These are phyloP conservation scores for Neoscelio sp. DNA, from an alignment of 2,888 invertebrate genomes.

Conservation along the genomic window DNA sequence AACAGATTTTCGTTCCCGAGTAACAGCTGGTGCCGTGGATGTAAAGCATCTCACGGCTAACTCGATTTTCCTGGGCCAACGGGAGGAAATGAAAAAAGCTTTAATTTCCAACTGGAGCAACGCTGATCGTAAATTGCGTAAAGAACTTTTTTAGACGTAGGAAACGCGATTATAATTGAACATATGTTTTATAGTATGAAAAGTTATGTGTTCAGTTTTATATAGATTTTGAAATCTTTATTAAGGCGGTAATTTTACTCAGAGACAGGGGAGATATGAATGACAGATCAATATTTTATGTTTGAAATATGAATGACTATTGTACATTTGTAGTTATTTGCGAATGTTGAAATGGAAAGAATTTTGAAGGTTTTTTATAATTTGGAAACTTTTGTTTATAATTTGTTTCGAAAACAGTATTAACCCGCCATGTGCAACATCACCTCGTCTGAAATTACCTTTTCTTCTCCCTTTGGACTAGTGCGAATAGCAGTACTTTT, in stretches of 20 bases:
- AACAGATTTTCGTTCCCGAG: conserved; percentile 41
- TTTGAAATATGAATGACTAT: neutral
- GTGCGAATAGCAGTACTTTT: no score
- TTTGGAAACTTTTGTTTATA: no score
- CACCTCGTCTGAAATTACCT: no score
- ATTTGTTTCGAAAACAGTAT: no score
- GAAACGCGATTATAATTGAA: conserved; percentile 1
- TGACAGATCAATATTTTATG: neutral
- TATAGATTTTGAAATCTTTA: neutral
- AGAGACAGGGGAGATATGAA: neutral
- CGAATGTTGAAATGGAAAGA: neutral
- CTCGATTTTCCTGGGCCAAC: conserved; percentile 70
- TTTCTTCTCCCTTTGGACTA: no score
- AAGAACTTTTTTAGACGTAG: neutral
- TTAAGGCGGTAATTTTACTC: neutral
- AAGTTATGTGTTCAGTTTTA: neutral
- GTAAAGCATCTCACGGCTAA: conserved; percentile 16
- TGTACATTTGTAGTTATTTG: neutral
- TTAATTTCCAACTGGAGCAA: neutral
- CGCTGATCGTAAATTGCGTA: conserved; percentile 8
- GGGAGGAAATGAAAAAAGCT: conserved; percentile 73
- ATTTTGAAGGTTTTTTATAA: no score
- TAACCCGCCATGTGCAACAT: no score
- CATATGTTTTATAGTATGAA: neutral
- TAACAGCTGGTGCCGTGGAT: conserved; percentile 46